Conservation (phyloP, 1,140 invertebrate species). For the Palaemon carinicauda region DNA sequence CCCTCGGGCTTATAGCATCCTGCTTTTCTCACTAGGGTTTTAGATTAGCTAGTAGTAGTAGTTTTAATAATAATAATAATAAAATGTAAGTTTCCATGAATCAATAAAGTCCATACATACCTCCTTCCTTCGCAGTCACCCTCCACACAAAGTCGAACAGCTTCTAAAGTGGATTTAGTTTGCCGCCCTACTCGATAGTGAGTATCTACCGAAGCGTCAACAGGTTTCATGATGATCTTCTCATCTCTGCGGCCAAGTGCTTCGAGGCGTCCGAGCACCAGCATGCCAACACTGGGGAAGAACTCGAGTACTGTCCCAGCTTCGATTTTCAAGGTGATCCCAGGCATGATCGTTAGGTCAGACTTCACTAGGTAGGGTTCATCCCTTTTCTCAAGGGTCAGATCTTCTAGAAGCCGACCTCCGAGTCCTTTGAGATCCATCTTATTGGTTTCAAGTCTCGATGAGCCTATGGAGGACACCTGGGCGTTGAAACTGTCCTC, state of each 20-base stretch:
- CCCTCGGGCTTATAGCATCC: too few species aligned
- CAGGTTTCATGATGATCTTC: constrained; percentile 86
- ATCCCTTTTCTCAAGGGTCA: constrained; percentile 74
- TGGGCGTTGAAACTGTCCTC: constrained; percentile 79
- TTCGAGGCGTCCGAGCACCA: constrained; percentile 91
- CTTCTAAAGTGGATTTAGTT: constrained; percentile 18
- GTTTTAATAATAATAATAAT: too few species aligned
- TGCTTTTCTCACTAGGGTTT: too few species aligned
- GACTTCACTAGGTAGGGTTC: constrained; percentile 84
- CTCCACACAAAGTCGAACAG: constrained; percentile 77
- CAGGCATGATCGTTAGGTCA: constrained; percentile 97
- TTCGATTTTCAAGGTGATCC: constrained; percentile 81
- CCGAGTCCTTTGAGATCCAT: constrained; percentile 78
- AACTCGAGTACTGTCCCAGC: constrained; percentile 94
- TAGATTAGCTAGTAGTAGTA: too few species aligned
- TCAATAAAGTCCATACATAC: too few species aligned
- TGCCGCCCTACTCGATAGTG: constrained; percentile 50
- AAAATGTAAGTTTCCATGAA: too few species aligned
- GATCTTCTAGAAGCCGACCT: constrained; percentile 80
- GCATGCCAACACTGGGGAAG: constrained; percentile 94
- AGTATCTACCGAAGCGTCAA: constrained; percentile 60
- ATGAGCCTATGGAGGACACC: constrained; percentile 34
- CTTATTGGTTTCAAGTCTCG: constrained; percentile 53
- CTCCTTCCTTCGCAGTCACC: constrained; percentile 73
- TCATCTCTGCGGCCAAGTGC: constrained; percentile 81